Conservation (phyloP, 2,797 vertebrate species). For the Hydrocynus forskahlii region DNA sequence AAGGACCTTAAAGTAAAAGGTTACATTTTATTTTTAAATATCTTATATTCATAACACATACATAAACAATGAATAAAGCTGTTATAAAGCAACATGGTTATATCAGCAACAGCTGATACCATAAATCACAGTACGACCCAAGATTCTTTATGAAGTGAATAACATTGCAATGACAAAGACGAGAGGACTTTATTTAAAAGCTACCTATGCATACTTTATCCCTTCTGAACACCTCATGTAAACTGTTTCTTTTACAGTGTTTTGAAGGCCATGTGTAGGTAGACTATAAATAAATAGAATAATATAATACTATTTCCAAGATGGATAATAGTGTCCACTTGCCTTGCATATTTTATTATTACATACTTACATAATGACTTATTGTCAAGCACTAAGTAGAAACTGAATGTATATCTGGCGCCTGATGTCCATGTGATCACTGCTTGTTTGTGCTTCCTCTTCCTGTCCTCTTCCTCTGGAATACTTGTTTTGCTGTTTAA, state of each 20-base stretch:
- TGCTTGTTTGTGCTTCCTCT: constrained; percentile 58
- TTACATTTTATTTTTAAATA: too few relatives aligned
- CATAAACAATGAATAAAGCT: too few relatives aligned
- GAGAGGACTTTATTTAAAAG: not conserved
- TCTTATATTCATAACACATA: too few relatives aligned
- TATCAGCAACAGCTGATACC: too few relatives aligned
- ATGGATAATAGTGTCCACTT: not conserved
- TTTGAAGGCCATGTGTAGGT: not conserved
- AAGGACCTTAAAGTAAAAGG: too few relatives aligned
- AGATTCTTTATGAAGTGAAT: too few relatives aligned
- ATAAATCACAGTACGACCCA: too few relatives aligned
- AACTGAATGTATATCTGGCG: not conserved
- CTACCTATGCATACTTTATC: not conserved
- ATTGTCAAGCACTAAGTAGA: not conserved
- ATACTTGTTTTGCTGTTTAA: constrained; percentile 64
- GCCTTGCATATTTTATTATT: too few relatives aligned
- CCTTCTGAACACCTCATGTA: not conserved
- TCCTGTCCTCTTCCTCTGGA: constrained; percentile 44
- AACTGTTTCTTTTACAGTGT: not conserved
- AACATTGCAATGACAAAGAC: too few relatives aligned
- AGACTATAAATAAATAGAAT: not conserved
- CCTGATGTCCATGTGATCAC: not conserved
- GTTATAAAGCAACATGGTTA: too few relatives aligned
- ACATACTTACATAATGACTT: too few relatives aligned
- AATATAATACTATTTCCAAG: not conserved